phyloP scores from a whole-genome alignment of 2,888 invertebrate genomes.

The Nomada fucata region DNA sequence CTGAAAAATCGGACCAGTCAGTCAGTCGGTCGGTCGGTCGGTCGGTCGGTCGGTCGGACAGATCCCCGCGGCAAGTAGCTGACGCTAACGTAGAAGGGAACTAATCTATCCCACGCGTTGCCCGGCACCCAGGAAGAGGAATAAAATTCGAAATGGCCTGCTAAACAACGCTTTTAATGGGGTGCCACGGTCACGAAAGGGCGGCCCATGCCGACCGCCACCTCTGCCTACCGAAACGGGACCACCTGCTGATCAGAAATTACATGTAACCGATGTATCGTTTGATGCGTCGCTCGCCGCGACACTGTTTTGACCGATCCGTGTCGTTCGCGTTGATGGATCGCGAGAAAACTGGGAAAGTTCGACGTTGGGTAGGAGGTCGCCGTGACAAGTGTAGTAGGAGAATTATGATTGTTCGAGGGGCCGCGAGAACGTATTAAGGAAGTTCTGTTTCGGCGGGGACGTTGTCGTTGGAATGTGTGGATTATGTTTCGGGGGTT shows the following conservation, averaged over 20 bases:
- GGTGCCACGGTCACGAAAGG: conserved; percentile 5
- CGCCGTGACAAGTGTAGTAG: not conserved
- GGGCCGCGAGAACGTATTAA: not conserved
- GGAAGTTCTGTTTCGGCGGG: not conserved
- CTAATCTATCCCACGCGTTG: conserved; percentile 80
- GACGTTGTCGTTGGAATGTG: not conserved
- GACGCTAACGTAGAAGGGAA: conserved; percentile 76
- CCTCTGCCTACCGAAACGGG: conserved; percentile 45
- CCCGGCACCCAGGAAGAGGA: conserved; percentile 63
- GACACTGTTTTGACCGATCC: conserved; percentile 34
- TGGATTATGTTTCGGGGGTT: not conserved
- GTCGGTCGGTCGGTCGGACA: conserved; percentile 17
- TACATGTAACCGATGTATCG: conserved; percentile 58
- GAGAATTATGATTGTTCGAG: too few species aligned
- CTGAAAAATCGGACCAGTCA: conserved; percentile 37
- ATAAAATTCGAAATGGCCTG: conserved; percentile 77
- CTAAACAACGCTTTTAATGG: conserved; percentile 76
- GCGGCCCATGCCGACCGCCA: conserved; percentile 1
- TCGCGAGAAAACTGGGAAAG: conserved; percentile 14
- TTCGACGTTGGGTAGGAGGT: not conserved
- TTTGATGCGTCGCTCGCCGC: conserved; percentile 35
- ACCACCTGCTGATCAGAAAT: conserved; percentile 67
- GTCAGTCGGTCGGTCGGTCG: conserved; percentile 47
- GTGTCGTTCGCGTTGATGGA: not conserved
- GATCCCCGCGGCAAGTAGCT: conserved; percentile 77